Evolutionary conservation across 2,888 invertebrate genomes (phyloP).

Genomic region (Arctia plantaginis): DNA sequence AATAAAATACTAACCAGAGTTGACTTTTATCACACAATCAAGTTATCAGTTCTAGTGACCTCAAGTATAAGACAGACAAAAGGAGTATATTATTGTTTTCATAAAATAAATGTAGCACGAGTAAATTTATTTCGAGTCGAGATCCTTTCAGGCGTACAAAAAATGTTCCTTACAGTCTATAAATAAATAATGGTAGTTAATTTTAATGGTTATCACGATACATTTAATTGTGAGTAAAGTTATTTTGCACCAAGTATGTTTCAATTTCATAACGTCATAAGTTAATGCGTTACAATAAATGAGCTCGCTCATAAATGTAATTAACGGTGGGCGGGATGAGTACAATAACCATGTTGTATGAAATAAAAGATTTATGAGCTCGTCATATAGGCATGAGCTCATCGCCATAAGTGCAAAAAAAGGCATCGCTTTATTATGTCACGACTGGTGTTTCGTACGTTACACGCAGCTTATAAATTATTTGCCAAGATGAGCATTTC

Average conservation of each 20-base stretch:
- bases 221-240: not conserved
- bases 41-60: conserved; percentile 44
- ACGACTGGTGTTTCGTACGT: not conserved
- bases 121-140: conserved; percentile 2
- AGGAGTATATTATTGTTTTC: conserved; percentile 14
- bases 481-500: not conserved
- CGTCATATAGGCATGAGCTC: not conserved
- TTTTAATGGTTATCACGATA: not conserved
- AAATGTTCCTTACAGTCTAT: not conserved
- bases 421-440: not conserved
- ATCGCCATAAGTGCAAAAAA: conserved; percentile 1
- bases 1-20: conserved; percentile 40
- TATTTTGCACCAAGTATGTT: not conserved
- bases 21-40: conserved; percentile 46
- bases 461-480: not conserved
- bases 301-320: not conserved
- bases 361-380: conserved; percentile 2
- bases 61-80: conserved; percentile 33
- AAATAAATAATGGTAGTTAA: not conserved
- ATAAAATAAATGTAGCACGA: conserved; percentile 16
- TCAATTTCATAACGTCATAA: not conserved
- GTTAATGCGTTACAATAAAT: not conserved
- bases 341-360: not conserved
- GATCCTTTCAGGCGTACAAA: not conserved
- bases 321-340: not conserved